Evolutionary conservation across 35 echinoderm and acorn worm genomes (phyloP), one percentile per base, ranked within the genome.

Genomic region (Nesometra sesokonis): DNA sequence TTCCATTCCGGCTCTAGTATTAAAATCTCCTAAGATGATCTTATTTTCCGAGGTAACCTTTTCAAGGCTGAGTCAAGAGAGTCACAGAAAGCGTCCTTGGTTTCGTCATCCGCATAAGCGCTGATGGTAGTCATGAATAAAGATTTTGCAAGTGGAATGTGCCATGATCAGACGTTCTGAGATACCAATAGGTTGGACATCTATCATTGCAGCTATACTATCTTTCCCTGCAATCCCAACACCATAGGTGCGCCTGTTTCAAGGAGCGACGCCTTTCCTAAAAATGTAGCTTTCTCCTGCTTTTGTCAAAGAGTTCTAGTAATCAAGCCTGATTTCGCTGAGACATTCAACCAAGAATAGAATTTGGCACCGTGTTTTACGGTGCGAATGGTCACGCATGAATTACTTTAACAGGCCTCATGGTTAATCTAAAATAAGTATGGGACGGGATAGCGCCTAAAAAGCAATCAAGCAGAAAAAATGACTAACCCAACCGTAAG

Each of bases 151-250:
- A 33, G 80, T 30, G 87, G 79, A 33, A 82, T 35, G 38, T 36
- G 87, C 31, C 83, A 33, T 19, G 34, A 88, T 82, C 19, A 88
- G 80, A 21, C 39, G 87, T 35, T 83, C 33, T 32, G 32, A 83
- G 78, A 88, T 83, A 76, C 29, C 77, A 31, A 40, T 38, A 27
- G n/a, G n/a, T n/a, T 78, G 79, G n/a, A 27, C 4, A 5, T 78
- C n/a, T 78, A 40, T 11, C 57, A 31, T 46, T 57, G 37, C 0
- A 11, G 27, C 29, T 32, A 32, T 3, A 57, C 29, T 17, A 17
- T 86, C 15, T 30, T 57, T 76, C 27, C 57, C 57, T 36, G 84
- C 47, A 13, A 76, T 32, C 11, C 84, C 84, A 31, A 86, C 84
- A 47, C 84, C 84, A 76, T 86, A 40, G 32, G 34, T 86, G 29